Base-by-base conservation (phyloP, 2,888 invertebrate species). In the Perdita meconis region DNA sequence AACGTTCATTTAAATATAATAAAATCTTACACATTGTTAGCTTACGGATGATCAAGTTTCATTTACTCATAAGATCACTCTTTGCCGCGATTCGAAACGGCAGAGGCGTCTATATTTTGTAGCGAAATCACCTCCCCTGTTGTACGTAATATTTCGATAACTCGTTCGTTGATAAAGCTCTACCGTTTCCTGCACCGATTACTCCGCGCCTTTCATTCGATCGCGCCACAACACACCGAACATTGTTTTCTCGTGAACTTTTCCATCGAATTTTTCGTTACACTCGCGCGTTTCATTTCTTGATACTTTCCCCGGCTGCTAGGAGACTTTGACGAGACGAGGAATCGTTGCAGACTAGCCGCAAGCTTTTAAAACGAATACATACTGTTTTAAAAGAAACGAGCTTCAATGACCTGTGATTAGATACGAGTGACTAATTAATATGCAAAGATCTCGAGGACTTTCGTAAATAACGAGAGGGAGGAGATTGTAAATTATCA, bases 371-470 rank as follows among this genome's bases (percentile, higher is more conserved):
- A 19, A 47, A 47, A 19, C 19, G 44, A 47, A 16, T 8, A 19
- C 19, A 19, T n/a, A n/a, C n/a, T n/a, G n/a, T 16, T 47, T 47
- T 22, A 47, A 47, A 10, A 10, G 8, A 47, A 47, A 10, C 44
- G 19, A 19, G 44, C 12, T 47, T 22, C 2, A 47, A 47, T 47
- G 22, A 47, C 44, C 44, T 12, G 44, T 47, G 44, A 47, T 47
- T 47, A 47, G 44, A 47, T 47, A 47, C 19, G 19, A 19, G 10
- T 47, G 12, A 19, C 44, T 16, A 47, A 47, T 47, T 47, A 47
- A 47, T 47, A 47, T 47, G 12, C 44, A 47, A 47, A 47, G 44
- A 47, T 47, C 19, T 10, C 8, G 44, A 10, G 19, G 44, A 47
- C n/a, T 12, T 22, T 22, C 19, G 10, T 22, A 19, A 22, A 47